Conservation (phyloP, 2,113 vertebrate genomes). For the Ochotona curzoniae region DNA sequence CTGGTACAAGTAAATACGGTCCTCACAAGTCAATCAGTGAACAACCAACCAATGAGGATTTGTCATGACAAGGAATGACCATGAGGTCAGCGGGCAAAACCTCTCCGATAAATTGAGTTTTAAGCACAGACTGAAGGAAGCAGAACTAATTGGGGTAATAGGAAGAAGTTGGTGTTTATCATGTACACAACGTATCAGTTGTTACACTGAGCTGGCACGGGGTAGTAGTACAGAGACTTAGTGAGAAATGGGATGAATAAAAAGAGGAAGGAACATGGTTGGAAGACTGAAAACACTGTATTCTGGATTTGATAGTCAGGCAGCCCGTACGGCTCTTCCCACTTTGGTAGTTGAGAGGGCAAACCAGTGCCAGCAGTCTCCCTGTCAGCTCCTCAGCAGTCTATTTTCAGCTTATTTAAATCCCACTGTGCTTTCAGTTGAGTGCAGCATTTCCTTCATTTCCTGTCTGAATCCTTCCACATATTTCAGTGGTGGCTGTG, state of each 20-base stretch:
- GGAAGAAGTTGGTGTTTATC: neutral
- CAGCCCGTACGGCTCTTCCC: neutral
- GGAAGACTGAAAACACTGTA: neutral
- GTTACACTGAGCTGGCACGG: neutral
- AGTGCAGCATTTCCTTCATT: constrained; percentile 61
- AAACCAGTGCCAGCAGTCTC: neutral
- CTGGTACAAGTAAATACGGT: neutral
- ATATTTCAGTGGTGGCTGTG: constrained; percentile 26
- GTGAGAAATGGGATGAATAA: neutral
- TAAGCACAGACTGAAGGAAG: neutral
- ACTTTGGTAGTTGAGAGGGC: neutral
- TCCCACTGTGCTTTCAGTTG: constrained; percentile 34
- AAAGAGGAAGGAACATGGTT: neutral
- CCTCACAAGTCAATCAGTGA: neutral
- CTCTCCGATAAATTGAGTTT: neutral
- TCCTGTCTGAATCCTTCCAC: constrained; percentile 48
- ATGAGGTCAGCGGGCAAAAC: neutral
- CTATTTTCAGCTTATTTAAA: constrained; percentile 51
- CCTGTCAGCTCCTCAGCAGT: constrained; percentile 27
- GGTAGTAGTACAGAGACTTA: neutral
- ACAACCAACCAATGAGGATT: neutral
- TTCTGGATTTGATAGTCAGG: neutral
- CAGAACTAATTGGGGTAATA: neutral
- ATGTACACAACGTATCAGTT: neutral
- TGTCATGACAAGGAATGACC: neutral